phyloP scores from a whole-genome alignment of 2,113 vertebrate species.

The Leuciscus idus region DNA sequence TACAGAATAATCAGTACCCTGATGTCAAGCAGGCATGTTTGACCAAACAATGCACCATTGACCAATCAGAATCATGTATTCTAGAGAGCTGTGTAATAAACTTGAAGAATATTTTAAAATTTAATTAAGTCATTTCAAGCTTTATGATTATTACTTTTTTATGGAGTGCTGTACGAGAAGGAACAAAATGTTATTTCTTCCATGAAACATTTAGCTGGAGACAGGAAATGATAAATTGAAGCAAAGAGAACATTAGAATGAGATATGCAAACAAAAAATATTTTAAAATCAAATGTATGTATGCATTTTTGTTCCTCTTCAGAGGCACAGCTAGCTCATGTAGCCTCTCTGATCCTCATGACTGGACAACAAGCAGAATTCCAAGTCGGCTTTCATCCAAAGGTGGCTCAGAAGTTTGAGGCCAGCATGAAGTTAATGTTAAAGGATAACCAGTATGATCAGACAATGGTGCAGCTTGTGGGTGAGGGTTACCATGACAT shows the following conservation, averaged over 20 bases:
- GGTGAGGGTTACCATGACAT: conserved; percentile 84
- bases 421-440: conserved; percentile 76
- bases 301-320: conserved; percentile 34
- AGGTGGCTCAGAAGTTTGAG: conserved; percentile 65
- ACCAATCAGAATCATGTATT: neutral
- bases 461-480: conserved; percentile 73
- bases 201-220: neutral
- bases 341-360: conserved; percentile 68
- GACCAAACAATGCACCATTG: neutral
- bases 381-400: conserved; percentile 79
- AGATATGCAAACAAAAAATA: neutral
- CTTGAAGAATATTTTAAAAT: neutral
- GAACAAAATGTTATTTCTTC: neutral
- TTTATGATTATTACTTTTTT: conserved; percentile 3
- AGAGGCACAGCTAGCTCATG: conserved; percentile 74
- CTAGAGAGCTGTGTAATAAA: neutral
- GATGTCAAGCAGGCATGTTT: neutral
- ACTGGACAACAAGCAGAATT: conserved; percentile 73
- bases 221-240: neutral
- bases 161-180: neutral
- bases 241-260: neutral
- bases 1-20: neutral
- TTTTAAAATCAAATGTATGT: neutral
- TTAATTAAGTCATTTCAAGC: neutral
- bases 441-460: conserved; percentile 77